Evolutionary conservation across 2,888 invertebrate genomes (phyloP).

Genomic region (Choristoneura rosaceana): DNA sequence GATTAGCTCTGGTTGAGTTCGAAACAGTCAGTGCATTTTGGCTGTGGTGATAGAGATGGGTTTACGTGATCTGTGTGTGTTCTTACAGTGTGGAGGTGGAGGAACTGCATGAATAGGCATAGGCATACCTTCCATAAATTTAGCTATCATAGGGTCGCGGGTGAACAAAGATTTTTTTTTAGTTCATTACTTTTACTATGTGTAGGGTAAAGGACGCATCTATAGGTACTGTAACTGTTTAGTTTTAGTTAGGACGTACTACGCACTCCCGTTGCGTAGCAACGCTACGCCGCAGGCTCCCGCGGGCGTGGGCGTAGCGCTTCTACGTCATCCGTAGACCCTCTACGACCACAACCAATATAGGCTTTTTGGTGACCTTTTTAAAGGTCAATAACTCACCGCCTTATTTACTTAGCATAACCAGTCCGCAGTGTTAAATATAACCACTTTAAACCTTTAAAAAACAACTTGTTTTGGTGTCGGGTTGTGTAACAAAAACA

Average conservation of each 20-base stretch:
- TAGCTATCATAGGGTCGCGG: no score
- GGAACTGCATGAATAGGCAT: no score
- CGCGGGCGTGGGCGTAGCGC: slow-evolving; percentile 33
- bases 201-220: no score
- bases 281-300: slow-evolving; percentile 40
- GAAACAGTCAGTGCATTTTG: no score
- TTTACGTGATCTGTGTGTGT: no score
- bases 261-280: slow-evolving; percentile 41
- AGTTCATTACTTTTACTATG: no score
- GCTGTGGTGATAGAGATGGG: no score
- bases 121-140: no score
- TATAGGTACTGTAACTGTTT: not conserved
- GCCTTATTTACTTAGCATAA: not conserved
- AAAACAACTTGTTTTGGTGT: slow-evolving; percentile 12
- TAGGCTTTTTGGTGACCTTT: slow-evolving; percentile 19
- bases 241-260: not conserved
- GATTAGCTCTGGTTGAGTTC: no score
- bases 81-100: no score
- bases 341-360: slow-evolving; percentile 24
- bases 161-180: no score
- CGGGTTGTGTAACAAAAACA: slow-evolving; percentile 40
- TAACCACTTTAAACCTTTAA: slow-evolving; percentile 19
- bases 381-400: slow-evolving; percentile 25
- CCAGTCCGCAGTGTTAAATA: slow-evolving; percentile 11
- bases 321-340: slow-evolving; percentile 36